phyloP scores from a whole-genome alignment of 2,113 vertebrate genomes.

The Symphodus melops region DNA sequence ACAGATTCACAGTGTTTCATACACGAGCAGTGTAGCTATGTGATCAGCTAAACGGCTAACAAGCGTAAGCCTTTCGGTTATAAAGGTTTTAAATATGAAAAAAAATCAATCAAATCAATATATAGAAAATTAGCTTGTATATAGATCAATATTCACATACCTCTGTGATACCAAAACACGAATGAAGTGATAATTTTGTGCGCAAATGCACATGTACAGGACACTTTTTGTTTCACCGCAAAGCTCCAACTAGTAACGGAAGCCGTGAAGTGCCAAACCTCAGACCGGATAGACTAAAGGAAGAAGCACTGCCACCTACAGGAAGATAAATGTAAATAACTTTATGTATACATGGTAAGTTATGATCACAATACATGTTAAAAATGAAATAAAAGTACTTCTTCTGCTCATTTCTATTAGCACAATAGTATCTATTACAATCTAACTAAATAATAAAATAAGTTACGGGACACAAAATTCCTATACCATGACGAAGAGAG shows the following conservation, averaged over 20 bases:
- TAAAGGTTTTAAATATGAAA: background rate
- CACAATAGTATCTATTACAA: no score
- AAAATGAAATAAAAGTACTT: no score
- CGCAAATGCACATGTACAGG: background rate
- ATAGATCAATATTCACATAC: background rate
- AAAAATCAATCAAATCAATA: rapidly evolving
- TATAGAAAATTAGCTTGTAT: background rate
- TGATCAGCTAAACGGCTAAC: conserved; percentile 30
- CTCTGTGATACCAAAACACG: background rate
- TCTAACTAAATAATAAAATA: no score
- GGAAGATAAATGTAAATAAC: background rate
- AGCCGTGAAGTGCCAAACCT: conserved; percentile 29
- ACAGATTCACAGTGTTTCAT: no score
- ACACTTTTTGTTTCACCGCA: background rate
- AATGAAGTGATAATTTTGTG: background rate
- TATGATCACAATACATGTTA: no score
- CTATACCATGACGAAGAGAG: no score
- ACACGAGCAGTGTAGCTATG: conserved; percentile 29
- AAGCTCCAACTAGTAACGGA: conserved; percentile 41
- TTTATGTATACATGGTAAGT: background rate
- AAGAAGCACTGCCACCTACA: conserved; percentile 28
- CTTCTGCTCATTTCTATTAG: no score
- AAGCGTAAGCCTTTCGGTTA: conserved; percentile 2
- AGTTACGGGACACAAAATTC: no score
- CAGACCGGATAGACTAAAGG: rapidly evolving